phyloP scores from a whole-genome alignment of 2,888 invertebrate genomes.

The Tinea semifulvella region DNA sequence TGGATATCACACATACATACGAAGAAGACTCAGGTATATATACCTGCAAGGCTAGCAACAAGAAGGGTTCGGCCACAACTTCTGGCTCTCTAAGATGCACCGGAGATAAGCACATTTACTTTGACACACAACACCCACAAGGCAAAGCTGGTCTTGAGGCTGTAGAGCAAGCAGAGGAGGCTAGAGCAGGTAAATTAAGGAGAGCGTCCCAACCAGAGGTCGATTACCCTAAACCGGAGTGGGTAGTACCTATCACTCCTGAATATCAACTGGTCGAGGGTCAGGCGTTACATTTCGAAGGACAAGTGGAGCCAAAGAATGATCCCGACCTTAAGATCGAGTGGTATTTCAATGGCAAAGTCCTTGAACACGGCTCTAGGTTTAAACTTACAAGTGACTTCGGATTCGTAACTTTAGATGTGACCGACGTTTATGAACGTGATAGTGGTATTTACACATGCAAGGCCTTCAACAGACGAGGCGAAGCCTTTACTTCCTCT shows the following conservation, averaged over 20 bases:
- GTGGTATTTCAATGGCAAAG: slow-evolving; percentile 94
- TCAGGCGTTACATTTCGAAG: slow-evolving; percentile 90
- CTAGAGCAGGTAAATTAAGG: slow-evolving; percentile 73
- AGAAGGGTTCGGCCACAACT: slow-evolving; percentile 88
- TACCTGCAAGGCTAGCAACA: slow-evolving; percentile 89
- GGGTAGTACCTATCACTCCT: slow-evolving; percentile 82
- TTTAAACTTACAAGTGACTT: slow-evolving; percentile 95
- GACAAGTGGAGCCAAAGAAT: slow-evolving; percentile 92
- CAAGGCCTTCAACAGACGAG: slow-evolving; percentile 87
- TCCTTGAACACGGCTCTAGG: slow-evolving; percentile 85
- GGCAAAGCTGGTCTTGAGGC: slow-evolving; percentile 90
- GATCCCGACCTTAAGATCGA: slow-evolving; percentile 91
- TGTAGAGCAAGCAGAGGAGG: slow-evolving; percentile 89
- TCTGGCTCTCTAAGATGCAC: slow-evolving; percentile 89
- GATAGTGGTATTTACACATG: slow-evolving; percentile 95
- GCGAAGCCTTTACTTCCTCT: slow-evolving; percentile 92
- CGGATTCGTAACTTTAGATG: slow-evolving; percentile 94
- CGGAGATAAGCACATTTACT: slow-evolving; percentile 79
- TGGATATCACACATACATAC: slow-evolving; percentile 88
- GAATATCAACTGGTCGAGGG: slow-evolving; percentile 85
- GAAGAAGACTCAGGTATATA: slow-evolving; percentile 94
- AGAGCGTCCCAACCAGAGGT: slow-evolving; percentile 76
- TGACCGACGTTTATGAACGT: slow-evolving; percentile 90
- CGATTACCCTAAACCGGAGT: slow-evolving; percentile 85
- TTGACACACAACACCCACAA: slow-evolving; percentile 95